phyloP scores from a whole-genome alignment of 2,888 invertebrate species.

The Anorthoa munda region DNA sequence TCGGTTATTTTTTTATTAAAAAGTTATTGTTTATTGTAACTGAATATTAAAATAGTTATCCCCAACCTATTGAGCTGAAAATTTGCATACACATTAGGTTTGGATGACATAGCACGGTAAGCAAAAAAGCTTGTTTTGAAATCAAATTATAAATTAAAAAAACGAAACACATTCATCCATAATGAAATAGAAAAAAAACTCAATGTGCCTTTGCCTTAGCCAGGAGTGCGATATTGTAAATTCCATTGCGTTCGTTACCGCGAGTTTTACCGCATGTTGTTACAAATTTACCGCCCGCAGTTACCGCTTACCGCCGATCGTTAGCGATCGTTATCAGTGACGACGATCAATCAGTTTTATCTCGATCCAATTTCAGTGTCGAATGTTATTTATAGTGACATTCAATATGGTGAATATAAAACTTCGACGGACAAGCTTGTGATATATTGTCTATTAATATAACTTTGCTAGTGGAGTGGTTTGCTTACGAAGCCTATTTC shows the following conservation, averaged over 20 bases:
- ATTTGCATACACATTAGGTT: no score
- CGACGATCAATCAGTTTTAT: slow-evolving; percentile 30
- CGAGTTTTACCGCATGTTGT: slow-evolving; percentile 8
- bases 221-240: slow-evolving; percentile 21
- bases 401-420: slow-evolving; percentile 12
- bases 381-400: slow-evolving; percentile 12
- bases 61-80: no score
- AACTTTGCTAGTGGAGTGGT: background rate
- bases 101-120: no score
- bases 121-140: no score
- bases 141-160: no score
- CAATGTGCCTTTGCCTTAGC: background rate
- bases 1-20: no score
- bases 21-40: no score
- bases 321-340: slow-evolving; percentile 28
- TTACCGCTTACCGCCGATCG: background rate
- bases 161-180: no score
- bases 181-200: no score
- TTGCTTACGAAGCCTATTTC: background rate
- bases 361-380: background rate
- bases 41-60: no score
- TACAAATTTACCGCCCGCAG: slow-evolving; percentile 1
- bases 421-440: background rate
- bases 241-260: background rate
- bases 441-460: background rate